Conservation (phyloP, 2,113 vertebrate genomes). For the Trematocara zebra region DNA sequence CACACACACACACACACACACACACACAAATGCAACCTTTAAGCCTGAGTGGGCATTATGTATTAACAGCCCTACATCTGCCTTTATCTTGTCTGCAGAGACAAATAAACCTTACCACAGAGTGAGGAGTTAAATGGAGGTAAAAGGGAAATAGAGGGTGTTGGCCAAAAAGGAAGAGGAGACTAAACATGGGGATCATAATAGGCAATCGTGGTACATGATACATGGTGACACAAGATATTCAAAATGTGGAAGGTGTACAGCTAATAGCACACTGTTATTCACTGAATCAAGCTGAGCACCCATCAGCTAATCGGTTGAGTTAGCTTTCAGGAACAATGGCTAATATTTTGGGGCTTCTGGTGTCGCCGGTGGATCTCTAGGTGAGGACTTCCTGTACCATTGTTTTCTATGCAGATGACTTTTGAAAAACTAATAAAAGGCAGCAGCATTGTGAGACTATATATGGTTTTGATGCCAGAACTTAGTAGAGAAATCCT, state of each 20-base stretch:
- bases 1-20: neutral
- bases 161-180: neutral
- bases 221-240: neutral
- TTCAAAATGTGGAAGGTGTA: neutral
- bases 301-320: neutral
- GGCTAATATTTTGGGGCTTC: neutral
- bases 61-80: slow-evolving; percentile 29
- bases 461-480: neutral
- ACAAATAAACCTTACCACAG: slow-evolving; percentile 8
- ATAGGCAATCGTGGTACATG: neutral
- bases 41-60: slow-evolving; percentile 45
- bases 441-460: neutral
- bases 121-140: neutral
- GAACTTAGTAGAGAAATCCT: neutral
- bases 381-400: neutral
- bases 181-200: neutral
- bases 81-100: slow-evolving; percentile 4
- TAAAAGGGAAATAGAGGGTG: neutral
- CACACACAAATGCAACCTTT: slow-evolving; percentile 13
- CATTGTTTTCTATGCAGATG: neutral
- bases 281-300: neutral
- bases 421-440: neutral
- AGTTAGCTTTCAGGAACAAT: neutral
- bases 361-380: neutral
- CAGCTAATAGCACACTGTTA: neutral